Evolutionary conservation across 2,797 vertebrate species (phyloP).

Genomic region (Leuciscus waleckii): DNA sequence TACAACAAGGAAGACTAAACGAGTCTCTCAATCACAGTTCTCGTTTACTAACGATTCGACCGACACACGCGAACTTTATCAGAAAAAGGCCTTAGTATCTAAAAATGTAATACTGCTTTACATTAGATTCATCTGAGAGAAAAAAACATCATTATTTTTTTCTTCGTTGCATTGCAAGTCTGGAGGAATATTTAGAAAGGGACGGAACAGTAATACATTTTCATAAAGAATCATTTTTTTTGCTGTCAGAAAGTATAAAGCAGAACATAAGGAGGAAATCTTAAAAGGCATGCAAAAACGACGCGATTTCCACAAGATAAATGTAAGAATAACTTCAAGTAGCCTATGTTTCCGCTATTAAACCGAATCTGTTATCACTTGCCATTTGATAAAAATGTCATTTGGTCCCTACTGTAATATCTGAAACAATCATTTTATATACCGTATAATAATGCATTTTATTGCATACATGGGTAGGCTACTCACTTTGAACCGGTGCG

Average conservation of each 20-base stretch:
- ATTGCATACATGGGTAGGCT: not conserved
- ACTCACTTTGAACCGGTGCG: constrained; percentile 52
- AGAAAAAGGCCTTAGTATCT: not conserved
- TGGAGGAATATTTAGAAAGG: not conserved
- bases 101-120: not conserved
- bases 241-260: not conserved
- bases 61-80: not conserved
- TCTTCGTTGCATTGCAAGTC: not conserved
- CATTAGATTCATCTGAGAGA: not conserved
- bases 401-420: not conserved
- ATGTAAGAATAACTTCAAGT: not conserved
- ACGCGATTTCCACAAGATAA: not conserved
- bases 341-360: too few relatives aligned
- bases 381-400: not conserved
- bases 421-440: not conserved
- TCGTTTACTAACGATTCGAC: not conserved
- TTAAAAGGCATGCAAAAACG: not conserved
- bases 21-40: not conserved
- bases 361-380: not conserved
- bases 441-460: not conserved
- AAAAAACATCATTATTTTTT: not conserved
- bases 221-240: not conserved
- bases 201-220: not conserved
- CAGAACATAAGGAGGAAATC: not conserved
- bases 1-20: not conserved